Conservation (phyloP, 2,888 invertebrate genomes). For the Drosophila gaucha region DNA sequence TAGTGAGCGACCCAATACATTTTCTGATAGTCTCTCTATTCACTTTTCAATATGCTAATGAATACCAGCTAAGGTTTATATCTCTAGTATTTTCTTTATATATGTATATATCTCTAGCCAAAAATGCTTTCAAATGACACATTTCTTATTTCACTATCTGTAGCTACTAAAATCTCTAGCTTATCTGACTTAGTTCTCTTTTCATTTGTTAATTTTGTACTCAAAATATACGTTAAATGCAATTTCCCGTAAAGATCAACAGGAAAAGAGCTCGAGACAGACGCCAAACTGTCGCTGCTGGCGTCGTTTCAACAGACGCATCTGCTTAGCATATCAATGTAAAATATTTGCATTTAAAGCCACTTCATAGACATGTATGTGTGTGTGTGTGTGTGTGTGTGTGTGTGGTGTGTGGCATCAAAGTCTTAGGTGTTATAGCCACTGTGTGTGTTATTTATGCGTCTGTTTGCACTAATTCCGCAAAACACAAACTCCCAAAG, state of each 20-base stretch:
- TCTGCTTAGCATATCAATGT: slow-evolving; percentile 74
- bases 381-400: not conserved
- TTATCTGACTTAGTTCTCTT: slow-evolving; percentile 15
- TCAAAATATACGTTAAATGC: slow-evolving; percentile 49
- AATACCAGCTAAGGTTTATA: too few species aligned
- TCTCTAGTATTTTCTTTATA: too few species aligned
- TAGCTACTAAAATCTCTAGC: not conserved
- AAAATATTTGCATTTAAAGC: slow-evolving; percentile 63
- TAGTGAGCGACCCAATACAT: too few species aligned
- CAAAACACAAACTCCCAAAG: slow-evolving; percentile 30
- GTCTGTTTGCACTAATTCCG: slow-evolving; percentile 78
- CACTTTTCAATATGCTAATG: too few species aligned
- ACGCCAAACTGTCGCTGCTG: slow-evolving; percentile 22
- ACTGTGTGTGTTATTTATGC: slow-evolving; percentile 70
- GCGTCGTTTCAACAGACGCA: slow-evolving; percentile 57
- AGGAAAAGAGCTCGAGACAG: slow-evolving; percentile 20
- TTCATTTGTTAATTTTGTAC: slow-evolving; percentile 34
- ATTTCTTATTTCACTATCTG: too few species aligned
- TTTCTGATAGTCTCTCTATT: too few species aligned
- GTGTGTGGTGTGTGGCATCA: slow-evolving; percentile 40
- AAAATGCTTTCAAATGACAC: not conserved
- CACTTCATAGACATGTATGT: slow-evolving; percentile 63
- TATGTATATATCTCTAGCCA: too few species aligned
- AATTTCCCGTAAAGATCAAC: slow-evolving; percentile 42
- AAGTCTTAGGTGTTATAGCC: slow-evolving; percentile 68